These are phyloP conservation scores for Tragelaphus oryx DNA, from an alignment of 2,797 vertebrate genomes.

Conservation along the genomic window DNA sequence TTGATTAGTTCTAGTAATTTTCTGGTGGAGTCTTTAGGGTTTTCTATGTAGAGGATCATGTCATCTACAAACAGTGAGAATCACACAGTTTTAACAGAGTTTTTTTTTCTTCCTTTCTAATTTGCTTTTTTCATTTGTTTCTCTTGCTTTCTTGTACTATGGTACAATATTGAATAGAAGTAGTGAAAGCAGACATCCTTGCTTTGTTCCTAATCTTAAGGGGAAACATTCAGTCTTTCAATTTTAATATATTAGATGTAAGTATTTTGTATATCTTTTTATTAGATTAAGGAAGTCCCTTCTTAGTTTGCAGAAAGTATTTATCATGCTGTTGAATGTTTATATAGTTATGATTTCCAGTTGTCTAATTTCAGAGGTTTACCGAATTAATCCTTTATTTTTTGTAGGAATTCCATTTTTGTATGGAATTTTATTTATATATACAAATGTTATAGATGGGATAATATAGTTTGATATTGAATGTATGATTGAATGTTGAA, in stretches of 20 bases:
- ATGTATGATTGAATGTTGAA: background rate
- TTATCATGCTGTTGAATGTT: background rate
- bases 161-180: background rate
- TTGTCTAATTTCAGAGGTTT: slow-evolving; percentile 19
- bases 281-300: background rate
- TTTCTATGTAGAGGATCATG: too few relatives aligned
- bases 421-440: background rate
- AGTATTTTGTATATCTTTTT: background rate
- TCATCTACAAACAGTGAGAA: background rate
- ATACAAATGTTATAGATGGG: background rate
- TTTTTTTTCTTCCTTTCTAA: background rate
- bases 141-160: background rate
- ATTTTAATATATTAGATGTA: background rate
- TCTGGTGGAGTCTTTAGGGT: too few relatives aligned
- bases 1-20: too few relatives aligned
- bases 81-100: background rate
- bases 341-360: background rate
- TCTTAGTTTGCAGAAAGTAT: background rate
- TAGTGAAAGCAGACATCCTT: background rate
- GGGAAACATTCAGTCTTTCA: background rate
- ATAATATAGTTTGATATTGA: background rate
- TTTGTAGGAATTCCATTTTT: background rate
- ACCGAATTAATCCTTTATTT: background rate
- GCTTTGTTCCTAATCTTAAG: background rate
- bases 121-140: background rate